Evolutionary conservation across 2,797 vertebrate species (phyloP), one percentile per base, ranked within the genome.

Genomic region (Syndactyla subalaris): DNA sequence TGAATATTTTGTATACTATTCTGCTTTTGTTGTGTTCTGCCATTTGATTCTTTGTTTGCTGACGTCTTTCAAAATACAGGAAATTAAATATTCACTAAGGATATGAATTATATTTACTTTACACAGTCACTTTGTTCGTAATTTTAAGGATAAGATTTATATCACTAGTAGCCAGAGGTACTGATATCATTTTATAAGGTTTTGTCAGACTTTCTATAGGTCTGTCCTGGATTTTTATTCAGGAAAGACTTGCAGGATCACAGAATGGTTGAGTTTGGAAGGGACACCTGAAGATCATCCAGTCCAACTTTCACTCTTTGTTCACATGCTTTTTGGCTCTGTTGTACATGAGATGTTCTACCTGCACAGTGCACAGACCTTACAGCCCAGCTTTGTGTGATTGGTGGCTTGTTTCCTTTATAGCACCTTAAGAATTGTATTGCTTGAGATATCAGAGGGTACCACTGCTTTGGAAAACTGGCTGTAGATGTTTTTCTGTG

Each of bases 1-100:
- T 99, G 88, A 34, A 61, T 81, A 86, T 87, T 49, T 51, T 57
- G 5, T 88, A n/a, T 86, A 67, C 55, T 88, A 0, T 39, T 81
- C 45, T 84, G 45, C 36, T 84, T 82, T 81, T 82, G 22, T 77
- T 77, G 29, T 72, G 34, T 62, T 58, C 30, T 93, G 45, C 39
- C 29, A 89, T 86, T 88, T 70, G 32, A 41, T 86, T 88, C 48
- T 88, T 95, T 92, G 22, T 43, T 84, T 62, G 9, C 70, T 89
- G 79, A 75, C 0, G 0, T 79, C 52, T 88, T 88, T 94, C 63
- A 81, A 86, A 94, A 71, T 48, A 70, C 87, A 96, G 92, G 94
- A 95, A 95, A 96, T 96, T 82, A 94, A 93, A 80, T 88, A 66
- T 58, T 89, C 38, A 55, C 54, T 51, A 46, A 74, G 43, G 86